Evolutionary conservation across 2,888 invertebrate species (phyloP), one percentile per base, ranked within the genome.

Genomic region (Rhagonycha fulva): DNA sequence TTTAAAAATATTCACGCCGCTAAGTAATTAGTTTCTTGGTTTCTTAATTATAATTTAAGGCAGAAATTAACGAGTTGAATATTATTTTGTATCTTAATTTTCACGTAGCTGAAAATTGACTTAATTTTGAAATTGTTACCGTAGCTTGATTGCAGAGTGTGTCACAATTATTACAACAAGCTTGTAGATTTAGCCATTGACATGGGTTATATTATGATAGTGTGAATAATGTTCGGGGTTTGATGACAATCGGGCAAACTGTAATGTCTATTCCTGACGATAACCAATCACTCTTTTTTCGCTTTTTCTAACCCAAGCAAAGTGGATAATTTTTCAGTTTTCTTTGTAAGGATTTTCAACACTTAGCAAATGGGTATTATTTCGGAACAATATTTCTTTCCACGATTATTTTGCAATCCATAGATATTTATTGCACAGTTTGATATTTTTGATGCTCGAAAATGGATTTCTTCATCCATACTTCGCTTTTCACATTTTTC

Each of bases 191-290:
- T 70, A 70, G 30, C 61, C 62, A 72, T 75, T 75, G 75, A 77
- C 75, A 62, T 73, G 77, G 78, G 74, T 76, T 63, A 79, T 80
- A 47, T 47, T 47, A 77, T 79, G 79, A 78, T 77, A 80, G 78
- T 71, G 76, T 80, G 80, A 80, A 80, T 79, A 80, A 80, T 80
- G 78, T 76, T 60, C 67, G 68, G 77, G 77, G 75, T 79, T 72
- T 75, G 75, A 72, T 77, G 77, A 77, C 78, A 79, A 79, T 78
- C 70, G 77, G 77, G 75, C 78, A 75, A 79, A 77, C 70, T 74
- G 75, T 74, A 63, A 61, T 77, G 77, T 78, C 76, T 75, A 72
- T 75, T 62, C 71, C 72, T 66, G 67, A 79, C 71, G 71, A 68
- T n/a, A 62, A 62, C 71, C 75, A 72, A 77, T 77, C 74, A 78